A percentile compares a stretch with the other conserved stretches of the same genome.
Evolutionary conservation across 2,797 vertebrate genomes (phyloP).

Genomic region (Pachyuromys duprasi): DNA sequence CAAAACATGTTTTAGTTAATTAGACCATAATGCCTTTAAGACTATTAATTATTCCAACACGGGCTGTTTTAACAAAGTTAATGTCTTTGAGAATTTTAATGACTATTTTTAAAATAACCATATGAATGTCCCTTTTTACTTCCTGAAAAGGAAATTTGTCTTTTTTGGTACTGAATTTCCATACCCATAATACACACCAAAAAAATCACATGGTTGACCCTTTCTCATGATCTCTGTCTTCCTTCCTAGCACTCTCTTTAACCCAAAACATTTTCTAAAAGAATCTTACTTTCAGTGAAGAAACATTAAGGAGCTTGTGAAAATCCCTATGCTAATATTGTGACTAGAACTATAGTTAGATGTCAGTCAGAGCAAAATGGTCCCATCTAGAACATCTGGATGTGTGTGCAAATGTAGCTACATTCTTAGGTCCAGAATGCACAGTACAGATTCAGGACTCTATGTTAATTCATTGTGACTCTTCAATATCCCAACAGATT

Average conservation of each 20-base stretch:
- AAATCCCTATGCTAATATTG: conserved; percentile 57
- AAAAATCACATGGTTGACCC: not conserved
- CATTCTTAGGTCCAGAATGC: not conserved
- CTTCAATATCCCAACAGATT: not conserved
- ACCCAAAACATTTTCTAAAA: not conserved
- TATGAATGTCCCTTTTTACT: conserved; percentile 18
- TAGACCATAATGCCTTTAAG: conserved; percentile 21
- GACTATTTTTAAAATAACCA: conserved; percentile 35
- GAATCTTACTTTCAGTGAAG: conserved; percentile 30
- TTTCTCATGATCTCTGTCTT: not conserved
- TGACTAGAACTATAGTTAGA: not conserved
- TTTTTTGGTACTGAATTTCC: conserved; percentile 17
- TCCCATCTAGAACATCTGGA: not conserved
- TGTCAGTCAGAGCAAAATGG: not conserved
- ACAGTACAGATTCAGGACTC: not conserved
- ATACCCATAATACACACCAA: not conserved
- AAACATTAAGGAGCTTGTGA: not conserved
- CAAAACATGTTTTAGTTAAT: conserved; percentile 39
- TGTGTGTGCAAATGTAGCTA: not conserved
- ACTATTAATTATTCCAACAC: conserved; percentile 40
- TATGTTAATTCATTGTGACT: conserved; percentile 10
- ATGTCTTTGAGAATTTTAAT: conserved; percentile 33
- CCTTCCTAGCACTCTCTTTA: not conserved
- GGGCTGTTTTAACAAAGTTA: conserved; percentile 33
- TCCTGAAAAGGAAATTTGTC: conserved; percentile 16